phyloP scores from a whole-genome alignment of 2,888 invertebrate genomes.

The Lasioglossum calceatum region DNA sequence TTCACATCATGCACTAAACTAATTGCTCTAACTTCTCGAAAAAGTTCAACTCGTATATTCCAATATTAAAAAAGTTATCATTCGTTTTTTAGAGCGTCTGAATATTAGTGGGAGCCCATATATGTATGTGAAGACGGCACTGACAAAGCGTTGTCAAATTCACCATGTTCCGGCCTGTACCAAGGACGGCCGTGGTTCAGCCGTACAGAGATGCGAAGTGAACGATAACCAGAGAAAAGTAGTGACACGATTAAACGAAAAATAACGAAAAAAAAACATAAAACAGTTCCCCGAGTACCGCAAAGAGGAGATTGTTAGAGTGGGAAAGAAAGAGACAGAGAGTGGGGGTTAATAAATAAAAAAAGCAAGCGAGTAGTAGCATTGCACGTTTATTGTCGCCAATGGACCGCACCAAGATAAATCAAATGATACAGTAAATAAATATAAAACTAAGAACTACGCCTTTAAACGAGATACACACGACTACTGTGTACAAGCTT shows the following conservation, averaged over 20 bases:
- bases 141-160: no score
- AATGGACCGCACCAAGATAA: constrained; percentile 74
- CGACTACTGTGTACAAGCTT: constrained; percentile 64
- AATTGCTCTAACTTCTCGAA: no score
- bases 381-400: constrained; percentile 80
- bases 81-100: no score
- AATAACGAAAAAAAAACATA: neutral
- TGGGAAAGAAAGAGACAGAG: constrained; percentile 70
- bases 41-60: no score
- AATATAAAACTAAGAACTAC: constrained; percentile 69
- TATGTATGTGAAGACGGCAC: no score
- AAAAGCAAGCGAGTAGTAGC: constrained; percentile 81
- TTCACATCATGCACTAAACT: no score
- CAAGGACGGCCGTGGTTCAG: neutral
- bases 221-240: constrained; percentile 17
- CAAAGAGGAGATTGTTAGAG: constrained; percentile 74
- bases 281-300: constrained; percentile 69
- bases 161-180: no score
- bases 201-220: constrained; percentile 5
- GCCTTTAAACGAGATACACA: constrained; percentile 59
- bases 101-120: no score
- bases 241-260: constrained; percentile 21
- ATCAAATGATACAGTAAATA: constrained; percentile 70
- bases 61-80: no score
- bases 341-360: constrained; percentile 81